Base-by-base conservation (phyloP, 2,888 invertebrate genomes). In the Artemia sp. region DNA sequence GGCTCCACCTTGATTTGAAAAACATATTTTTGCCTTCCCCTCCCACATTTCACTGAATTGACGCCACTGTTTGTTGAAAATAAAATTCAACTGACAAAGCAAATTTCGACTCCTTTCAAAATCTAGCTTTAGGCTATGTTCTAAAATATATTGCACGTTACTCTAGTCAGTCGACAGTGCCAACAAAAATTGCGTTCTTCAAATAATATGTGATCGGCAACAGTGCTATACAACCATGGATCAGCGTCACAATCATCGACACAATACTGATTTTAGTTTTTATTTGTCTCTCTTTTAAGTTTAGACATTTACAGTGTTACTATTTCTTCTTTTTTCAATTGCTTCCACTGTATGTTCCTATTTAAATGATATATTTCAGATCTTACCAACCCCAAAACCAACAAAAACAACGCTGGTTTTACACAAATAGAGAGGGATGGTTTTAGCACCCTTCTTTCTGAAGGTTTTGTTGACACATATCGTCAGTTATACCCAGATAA, bases 371-470 rank as follows among this genome's bases (percentile, higher is more conserved):
- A 38, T 38, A 68, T 78, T 78, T 51, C 78, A 89, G 95, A 98
- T 83, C 81, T 98, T 76, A 85, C 88, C 6, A 96, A 97, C 81
- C 97, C 98, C 1, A 93, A 93, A 78, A 83, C 86, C 0, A 98
- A 98, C 77, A 87, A 85, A 73, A 90, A 87, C 78, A 92, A 87
- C 77, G 94, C 98, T 51, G 98, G 98, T 6, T 98, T 97, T 78
- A 97, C 97, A 0, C 84, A 85, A 72, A 91, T 96, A 77, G 98
- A 98, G 80, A 83, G 98, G 52, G 87, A 90, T 11, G 92, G 89
- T 24, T 90, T 98, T 86, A 86, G 89, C 0, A 85, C 88, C 51
- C 83, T 97, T 68, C 80, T 98, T 11, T 81, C 81, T 0, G 83
- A 85, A 12, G 92, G 92, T 0, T 94, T 89, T 77, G 82, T 93